Conservation (phyloP, 2,113 vertebrate species). For the Syngnathus typhle region DNA sequence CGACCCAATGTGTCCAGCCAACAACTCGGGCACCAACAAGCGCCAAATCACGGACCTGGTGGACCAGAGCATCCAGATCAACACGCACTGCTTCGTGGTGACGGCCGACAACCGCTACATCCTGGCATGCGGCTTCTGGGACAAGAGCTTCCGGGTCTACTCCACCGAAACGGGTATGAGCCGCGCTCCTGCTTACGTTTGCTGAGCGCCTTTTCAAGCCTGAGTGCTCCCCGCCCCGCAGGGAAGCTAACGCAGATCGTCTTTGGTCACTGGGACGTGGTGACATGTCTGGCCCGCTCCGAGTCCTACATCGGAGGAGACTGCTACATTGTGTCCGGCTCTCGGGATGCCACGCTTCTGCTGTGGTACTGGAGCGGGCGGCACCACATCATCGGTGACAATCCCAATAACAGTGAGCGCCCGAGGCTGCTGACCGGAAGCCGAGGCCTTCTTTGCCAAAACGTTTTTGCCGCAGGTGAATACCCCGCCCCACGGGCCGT, state of each 20-base stretch:
- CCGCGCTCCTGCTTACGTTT: too few relatives aligned
- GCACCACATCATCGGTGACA: slow-evolving; percentile 98
- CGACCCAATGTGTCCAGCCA: slow-evolving; percentile 68
- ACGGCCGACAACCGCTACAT: slow-evolving; percentile 98
- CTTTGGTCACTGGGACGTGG: slow-evolving; percentile 98
- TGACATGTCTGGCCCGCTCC: slow-evolving; percentile 92
- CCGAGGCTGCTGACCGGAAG: too few relatives aligned
- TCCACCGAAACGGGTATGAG: slow-evolving; percentile 92
- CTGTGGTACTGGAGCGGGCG: slow-evolving; percentile 99
- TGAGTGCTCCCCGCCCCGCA: slow-evolving; percentile 24
- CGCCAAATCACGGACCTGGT: slow-evolving; percentile 98
- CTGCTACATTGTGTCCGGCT: slow-evolving; percentile 97
- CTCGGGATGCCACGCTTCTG: slow-evolving; percentile 90
- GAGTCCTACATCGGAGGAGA: slow-evolving; percentile 98
- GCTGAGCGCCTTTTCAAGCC: background rate
- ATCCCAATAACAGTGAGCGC: slow-evolving; percentile 96
- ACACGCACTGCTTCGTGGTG: slow-evolving; percentile 97
- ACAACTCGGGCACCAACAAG: slow-evolving; percentile 96
- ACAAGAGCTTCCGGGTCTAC: slow-evolving; percentile 98
- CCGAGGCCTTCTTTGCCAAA: background rate
- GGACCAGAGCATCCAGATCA: slow-evolving; percentile 99
- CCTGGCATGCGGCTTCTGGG: slow-evolving; percentile 97
- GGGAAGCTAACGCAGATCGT: slow-evolving; percentile 97
- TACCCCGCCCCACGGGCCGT: slow-evolving; percentile 95
- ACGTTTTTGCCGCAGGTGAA: slow-evolving; percentile 76